A percentile compares a stretch with the other conserved stretches of the same genome.
Evolutionary conservation across 2,888 invertebrate species (phyloP).

Genomic region (Xylota sylvarum): DNA sequence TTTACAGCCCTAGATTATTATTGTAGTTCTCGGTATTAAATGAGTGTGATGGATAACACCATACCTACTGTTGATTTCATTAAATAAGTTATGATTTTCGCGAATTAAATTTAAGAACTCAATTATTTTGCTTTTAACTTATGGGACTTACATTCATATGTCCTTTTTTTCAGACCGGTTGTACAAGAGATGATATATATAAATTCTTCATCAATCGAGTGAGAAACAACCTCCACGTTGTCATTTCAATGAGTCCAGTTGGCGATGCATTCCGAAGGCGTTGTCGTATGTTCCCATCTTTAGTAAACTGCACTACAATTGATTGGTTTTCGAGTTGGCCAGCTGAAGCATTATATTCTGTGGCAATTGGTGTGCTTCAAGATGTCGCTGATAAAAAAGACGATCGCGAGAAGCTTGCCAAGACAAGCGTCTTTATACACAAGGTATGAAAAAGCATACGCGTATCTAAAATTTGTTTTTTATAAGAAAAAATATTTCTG

Average conservation of each 20-base stretch:
- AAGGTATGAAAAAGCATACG: constrained; percentile 84
- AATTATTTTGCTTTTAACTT: neutral
- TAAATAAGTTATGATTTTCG: no score
- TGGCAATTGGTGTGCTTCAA: constrained; percentile 90
- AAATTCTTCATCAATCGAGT: constrained; percentile 94
- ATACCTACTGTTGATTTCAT: neutral
- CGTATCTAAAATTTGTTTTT: neutral
- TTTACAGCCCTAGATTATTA: no score
- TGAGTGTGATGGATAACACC: no score
- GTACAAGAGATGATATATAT: constrained; percentile 91
- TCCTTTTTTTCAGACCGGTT: constrained; percentile 83
- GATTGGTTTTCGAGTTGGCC: constrained; percentile 98
- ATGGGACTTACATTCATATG: neutral
- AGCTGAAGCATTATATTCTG: constrained; percentile 93
- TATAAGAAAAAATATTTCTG: neutral
- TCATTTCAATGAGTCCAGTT: constrained; percentile 96
- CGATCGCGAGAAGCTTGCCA: constrained; percentile 86
- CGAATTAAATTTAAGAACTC: no score
- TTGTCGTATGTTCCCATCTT: constrained; percentile 96
- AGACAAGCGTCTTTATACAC: constrained; percentile 90
- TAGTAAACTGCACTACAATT: constrained; percentile 97
- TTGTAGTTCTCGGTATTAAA: no score
- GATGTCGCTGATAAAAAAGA: constrained; percentile 86
- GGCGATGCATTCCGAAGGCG: constrained; percentile 94
- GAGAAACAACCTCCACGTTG: constrained; percentile 92